Percentiles rank a stretch among this genome's conserved stretches.
Evolutionary conservation across 2,888 invertebrate species (phyloP).

Genomic region (Macrosoma leucophasiata): DNA sequence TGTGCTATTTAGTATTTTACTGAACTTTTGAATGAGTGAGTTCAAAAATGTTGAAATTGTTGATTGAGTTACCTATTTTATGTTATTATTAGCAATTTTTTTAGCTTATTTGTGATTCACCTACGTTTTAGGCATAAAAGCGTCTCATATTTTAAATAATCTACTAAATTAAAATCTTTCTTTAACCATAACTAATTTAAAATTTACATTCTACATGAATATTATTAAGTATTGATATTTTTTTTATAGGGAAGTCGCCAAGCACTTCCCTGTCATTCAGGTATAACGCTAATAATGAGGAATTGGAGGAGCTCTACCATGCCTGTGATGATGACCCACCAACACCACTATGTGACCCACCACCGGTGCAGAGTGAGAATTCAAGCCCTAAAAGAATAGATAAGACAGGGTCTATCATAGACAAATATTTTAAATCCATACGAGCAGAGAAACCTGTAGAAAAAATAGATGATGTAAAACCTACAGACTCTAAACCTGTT

Average conservation of each 20-base stretch:
- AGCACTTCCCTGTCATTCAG: slow-evolving; percentile 77
- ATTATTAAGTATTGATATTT: slow-evolving; percentile 6
- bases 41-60: too few relatives aligned
- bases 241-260: slow-evolving; percentile 58
- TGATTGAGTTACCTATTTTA: too few relatives aligned
- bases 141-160: neutral
- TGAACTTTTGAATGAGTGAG: too few relatives aligned
- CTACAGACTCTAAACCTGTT: slow-evolving; percentile 36
- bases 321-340: slow-evolving; percentile 77
- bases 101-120: slow-evolving; percentile 1
- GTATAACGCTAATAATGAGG: slow-evolving; percentile 86
- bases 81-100: too few relatives aligned
- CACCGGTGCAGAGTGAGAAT: slow-evolving; percentile 51
- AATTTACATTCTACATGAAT: slow-evolving; percentile 3
- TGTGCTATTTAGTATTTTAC: too few relatives aligned
- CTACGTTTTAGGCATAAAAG: neutral
- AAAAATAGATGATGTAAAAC: slow-evolving; percentile 48
- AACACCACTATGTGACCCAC: slow-evolving; percentile 62
- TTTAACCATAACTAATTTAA: slow-evolving; percentile 5
- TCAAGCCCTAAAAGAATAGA: slow-evolving; percentile 64
- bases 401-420: slow-evolving; percentile 61
- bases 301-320: slow-evolving; percentile 80
- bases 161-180: slow-evolving; percentile 5
- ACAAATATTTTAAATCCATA: slow-evolving; percentile 70
- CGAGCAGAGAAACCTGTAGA: slow-evolving; percentile 45